These are phyloP conservation scores for Entelurus aequoreus DNA, from an alignment of 2,113 vertebrate species.

Conservation along the genomic window DNA sequence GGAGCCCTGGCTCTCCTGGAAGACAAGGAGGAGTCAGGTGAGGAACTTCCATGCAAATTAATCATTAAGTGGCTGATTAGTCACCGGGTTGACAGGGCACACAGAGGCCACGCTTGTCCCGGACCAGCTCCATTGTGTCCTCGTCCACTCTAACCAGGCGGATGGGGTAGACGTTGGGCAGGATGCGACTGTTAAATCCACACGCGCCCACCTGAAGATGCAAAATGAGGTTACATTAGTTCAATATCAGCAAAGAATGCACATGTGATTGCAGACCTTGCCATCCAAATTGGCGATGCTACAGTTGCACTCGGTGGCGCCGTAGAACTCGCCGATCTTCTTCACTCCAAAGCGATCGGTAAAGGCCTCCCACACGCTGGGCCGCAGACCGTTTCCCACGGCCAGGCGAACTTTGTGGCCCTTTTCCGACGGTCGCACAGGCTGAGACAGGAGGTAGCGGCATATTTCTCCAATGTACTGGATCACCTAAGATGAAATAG, in stretches of 20 bases:
- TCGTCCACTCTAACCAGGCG: slow-evolving; percentile 84
- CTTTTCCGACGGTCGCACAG: slow-evolving; percentile 70
- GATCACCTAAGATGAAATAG: slow-evolving; percentile 71
- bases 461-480: slow-evolving; percentile 96
- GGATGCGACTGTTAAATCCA: slow-evolving; percentile 86
- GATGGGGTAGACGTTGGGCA: slow-evolving; percentile 84
- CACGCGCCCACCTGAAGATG: slow-evolving; percentile 79
- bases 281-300: slow-evolving; percentile 91
- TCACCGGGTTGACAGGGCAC: slow-evolving; percentile 81
- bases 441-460: slow-evolving; percentile 86
- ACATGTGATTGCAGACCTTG: slow-evolving; percentile 69
- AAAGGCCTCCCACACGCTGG: slow-evolving; percentile 89
- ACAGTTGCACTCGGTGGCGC: slow-evolving; percentile 92
- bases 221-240: slow-evolving; percentile 2
- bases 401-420: slow-evolving; percentile 82
- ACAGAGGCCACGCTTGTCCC: slow-evolving; percentile 79
- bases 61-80: neutral
- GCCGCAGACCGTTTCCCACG: slow-evolving; percentile 83
- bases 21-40: neutral
- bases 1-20: slow-evolving; percentile 74
- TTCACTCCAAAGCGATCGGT: slow-evolving; percentile 76
- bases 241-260: neutral
- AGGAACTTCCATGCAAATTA: neutral
- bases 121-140: slow-evolving; percentile 81
- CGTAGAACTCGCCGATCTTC: slow-evolving; percentile 91